Conservation (phyloP, 2,888 invertebrate species). For the Adelognathus sp. region DNA sequence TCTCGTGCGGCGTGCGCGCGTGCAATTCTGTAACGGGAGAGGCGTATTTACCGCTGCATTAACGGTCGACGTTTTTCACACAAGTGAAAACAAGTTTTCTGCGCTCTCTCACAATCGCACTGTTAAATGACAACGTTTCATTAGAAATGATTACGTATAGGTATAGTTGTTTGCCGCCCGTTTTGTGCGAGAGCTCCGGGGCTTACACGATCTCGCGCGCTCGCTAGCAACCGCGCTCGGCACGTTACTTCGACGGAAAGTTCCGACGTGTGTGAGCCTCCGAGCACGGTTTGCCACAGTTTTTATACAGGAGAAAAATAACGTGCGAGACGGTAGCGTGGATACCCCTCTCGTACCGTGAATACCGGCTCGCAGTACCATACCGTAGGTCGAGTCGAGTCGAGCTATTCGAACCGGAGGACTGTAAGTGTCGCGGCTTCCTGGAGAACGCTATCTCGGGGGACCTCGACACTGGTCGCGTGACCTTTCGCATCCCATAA, state of each 20-base stretch:
- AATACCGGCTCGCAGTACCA: too few relatives aligned
- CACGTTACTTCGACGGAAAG: constrained; percentile 8
- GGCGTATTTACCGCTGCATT: constrained; percentile 81
- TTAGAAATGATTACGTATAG: constrained; percentile 78
- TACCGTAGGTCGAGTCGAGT: not conserved
- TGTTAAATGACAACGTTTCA: constrained; percentile 79
- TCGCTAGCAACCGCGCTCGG: not conserved
- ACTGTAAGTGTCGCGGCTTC: constrained; percentile 38
- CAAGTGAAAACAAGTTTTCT: constrained; percentile 79
- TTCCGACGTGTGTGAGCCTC: not conserved
- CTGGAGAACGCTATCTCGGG: constrained; percentile 36
- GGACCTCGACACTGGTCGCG: constrained; percentile 35
- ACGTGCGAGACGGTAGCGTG: constrained; percentile 2
- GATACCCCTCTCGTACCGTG: too few relatives aligned
- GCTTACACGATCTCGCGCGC: constrained; percentile 15
- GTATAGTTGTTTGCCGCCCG: constrained; percentile 34
- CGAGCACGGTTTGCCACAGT: constrained; percentile 26
- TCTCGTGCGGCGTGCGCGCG: too few relatives aligned
- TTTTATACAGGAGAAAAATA: constrained; percentile 33
- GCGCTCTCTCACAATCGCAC: constrained; percentile 74
- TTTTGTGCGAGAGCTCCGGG: constrained; percentile 13
- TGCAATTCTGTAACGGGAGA: constrained; percentile 80
- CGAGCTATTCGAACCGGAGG: constrained; percentile 37
- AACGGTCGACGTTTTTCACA: constrained; percentile 81
- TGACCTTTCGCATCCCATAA: constrained; percentile 20